Evolutionary conservation across 37 sponge, comb jelly and placozoan species (phyloP).

Genomic region (Beroe forskalii): DNA sequence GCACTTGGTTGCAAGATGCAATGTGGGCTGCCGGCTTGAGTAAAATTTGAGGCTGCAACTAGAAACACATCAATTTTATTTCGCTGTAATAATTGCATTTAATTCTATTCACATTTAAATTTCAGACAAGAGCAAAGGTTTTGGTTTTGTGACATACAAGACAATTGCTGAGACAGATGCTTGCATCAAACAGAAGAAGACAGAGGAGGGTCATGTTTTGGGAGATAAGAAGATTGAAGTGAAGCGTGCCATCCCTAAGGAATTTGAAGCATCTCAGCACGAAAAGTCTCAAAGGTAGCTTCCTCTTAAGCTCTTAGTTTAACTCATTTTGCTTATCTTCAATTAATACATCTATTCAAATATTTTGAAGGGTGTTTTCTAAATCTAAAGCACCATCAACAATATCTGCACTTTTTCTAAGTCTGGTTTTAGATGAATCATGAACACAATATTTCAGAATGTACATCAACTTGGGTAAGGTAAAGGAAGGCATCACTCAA

Average conservation of each 20-base stretch:
- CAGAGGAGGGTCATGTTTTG: constrained; percentile 5
- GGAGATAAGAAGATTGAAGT: constrained; percentile 19
- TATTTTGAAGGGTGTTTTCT: no score
- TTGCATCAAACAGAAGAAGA: constrained; percentile 2
- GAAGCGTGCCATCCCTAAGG: constrained; percentile 55
- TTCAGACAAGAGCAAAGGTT: constrained; percentile 47
- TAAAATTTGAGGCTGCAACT: no score
- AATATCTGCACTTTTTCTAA: no score
- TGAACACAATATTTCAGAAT: not conserved
- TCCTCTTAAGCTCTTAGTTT: not conserved
- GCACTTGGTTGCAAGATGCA: no score
- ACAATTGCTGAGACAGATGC: constrained; percentile 10
- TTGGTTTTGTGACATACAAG: constrained; percentile 39
- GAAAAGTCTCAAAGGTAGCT: constrained; percentile 49
- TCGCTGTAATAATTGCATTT: no score
- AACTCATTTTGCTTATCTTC: no score
- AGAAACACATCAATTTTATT: no score
- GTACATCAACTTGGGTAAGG: constrained; percentile 18
- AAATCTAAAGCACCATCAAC: no score
- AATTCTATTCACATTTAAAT: no score
- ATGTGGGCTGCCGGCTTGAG: no score
- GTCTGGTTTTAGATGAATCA: not conserved
- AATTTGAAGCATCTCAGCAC: constrained; percentile 26
- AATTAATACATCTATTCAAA: no score
- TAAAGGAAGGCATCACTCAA: constrained; percentile 43